Evolutionary conservation across 2,113 vertebrate species (phyloP), one percentile per base, ranked within the genome.

Genomic region (Mirounga angustirostris): DNA sequence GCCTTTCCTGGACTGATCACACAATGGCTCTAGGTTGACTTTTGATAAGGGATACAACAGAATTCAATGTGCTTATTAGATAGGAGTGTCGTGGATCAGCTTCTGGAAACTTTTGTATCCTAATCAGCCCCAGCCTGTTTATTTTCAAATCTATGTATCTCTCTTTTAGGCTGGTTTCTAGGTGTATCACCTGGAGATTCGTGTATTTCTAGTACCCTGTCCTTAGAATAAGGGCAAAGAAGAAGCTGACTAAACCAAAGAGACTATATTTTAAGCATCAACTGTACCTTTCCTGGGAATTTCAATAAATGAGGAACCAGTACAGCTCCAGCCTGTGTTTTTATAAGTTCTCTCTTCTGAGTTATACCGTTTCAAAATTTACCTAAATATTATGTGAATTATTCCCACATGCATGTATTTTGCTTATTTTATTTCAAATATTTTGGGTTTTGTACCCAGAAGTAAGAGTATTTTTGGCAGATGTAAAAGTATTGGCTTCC

Each of bases 121-220:
- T 84, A 89, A 88, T 89, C 73, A 69, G 24, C 13, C 30, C 76
- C 6, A 73, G 46, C 21, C 7, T 94, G 90, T 94, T 97, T 96
- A 85, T 96, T 97, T 96, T 97, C 54, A 89, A 74, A 95, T 79
- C 36, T 63, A 36, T 2, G 0, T 82, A 71, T 71, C 3, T 7
- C 46, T 80, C 56, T 90, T 89, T 93, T 26, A 87, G 84, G 71
- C 76, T 97, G 58, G 33, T 90, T 94, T 97, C 91, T 80, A 97
- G 80, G 46, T 91, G n/a, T 18, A 88, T 95, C 87, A 95, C 92
- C 33, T 96, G 58, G 69, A 95, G 13, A 82, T 54, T 28, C 92
- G 13, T 89, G 67, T 73, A 93, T 65, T 97, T 97, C 61, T 50
- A 87, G 24, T 7, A 96, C 15, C 54, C 26, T 88, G 54, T n/a